Percentiles rank a stretch among this genome's conserved stretches.
phyloP scores from a whole-genome alignment of 2,888 invertebrate genomes.

The Ceraclea dissimilis region DNA sequence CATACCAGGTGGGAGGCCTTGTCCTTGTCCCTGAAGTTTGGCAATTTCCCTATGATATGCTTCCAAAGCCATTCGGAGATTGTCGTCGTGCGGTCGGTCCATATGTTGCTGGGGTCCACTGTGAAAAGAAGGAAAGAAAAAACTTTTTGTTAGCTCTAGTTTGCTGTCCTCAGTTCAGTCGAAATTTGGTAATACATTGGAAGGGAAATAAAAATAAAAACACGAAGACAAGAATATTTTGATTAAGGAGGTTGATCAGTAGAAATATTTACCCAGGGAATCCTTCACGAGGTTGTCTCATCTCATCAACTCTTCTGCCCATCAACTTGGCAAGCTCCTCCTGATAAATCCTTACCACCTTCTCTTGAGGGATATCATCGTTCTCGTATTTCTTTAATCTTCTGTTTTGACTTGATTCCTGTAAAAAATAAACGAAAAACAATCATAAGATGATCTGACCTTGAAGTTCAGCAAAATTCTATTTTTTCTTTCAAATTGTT shows the following conservation, averaged over 20 bases:
- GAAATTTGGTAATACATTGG: conserved; percentile 15
- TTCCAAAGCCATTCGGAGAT: conserved; percentile 82
- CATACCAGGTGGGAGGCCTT: conserved; percentile 47
- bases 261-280: conserved; percentile 63
- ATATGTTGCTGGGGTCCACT: conserved; percentile 57
- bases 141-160: conserved; percentile 58
- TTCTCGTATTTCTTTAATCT: conserved; percentile 82
- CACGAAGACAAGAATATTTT: neutral
- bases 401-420: conserved; percentile 63
- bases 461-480: neutral
- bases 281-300: conserved; percentile 67
- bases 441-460: neutral
- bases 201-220: conserved; percentile 1
- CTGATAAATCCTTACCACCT: conserved; percentile 90
- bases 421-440: conserved; percentile 23
- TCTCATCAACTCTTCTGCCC: conserved; percentile 66
- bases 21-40: conserved; percentile 68
- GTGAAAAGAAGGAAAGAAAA: conserved; percentile 80
- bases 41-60: conserved; percentile 91
- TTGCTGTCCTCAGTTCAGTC: conserved; percentile 28
- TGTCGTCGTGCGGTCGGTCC: conserved; percentile 64
- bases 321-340: conserved; percentile 92
- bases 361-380: conserved; percentile 94
- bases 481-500: neutral
- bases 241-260: no score